phyloP scores from a whole-genome alignment of 2,113 vertebrate species.

The Muntiacus reevesi region DNA sequence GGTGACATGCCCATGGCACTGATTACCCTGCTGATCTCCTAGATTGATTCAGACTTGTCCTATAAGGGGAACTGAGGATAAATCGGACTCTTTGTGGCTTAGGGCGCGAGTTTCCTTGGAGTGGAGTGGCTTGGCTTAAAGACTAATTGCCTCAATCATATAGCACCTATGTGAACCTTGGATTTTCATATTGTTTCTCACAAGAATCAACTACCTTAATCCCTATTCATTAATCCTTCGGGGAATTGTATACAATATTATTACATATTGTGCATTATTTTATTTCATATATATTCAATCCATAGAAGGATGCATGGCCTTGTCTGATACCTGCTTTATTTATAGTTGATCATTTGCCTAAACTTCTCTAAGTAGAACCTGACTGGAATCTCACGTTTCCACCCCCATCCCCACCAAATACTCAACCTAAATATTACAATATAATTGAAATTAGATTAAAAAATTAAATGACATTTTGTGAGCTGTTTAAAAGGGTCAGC shows the following conservation, averaged over 20 bases:
- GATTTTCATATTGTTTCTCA: slow-evolving; percentile 64
- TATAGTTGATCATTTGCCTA: slow-evolving; percentile 60
- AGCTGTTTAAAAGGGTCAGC: slow-evolving; percentile 85
- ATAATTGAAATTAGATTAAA: slow-evolving; percentile 84
- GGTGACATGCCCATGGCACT: not conserved
- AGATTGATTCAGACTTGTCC: slow-evolving; percentile 33
- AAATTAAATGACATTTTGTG: slow-evolving; percentile 80
- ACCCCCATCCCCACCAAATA: slow-evolving; percentile 25
- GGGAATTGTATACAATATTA: slow-evolving; percentile 60
- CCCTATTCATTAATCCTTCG: slow-evolving; percentile 68
- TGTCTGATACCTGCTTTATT: slow-evolving; percentile 46
- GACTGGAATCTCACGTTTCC: not conserved
- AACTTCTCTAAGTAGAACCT: slow-evolving; percentile 41
- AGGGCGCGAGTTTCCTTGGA: slow-evolving; percentile 42
- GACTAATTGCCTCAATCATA: not conserved
- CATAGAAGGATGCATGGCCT: not conserved
- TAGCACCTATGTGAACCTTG: slow-evolving; percentile 56
- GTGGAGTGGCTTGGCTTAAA: not conserved
- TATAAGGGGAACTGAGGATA: slow-evolving; percentile 49
- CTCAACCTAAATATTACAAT: slow-evolving; percentile 81
- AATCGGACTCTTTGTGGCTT: slow-evolving; percentile 55
- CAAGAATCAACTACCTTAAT: slow-evolving; percentile 69
- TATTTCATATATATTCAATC: slow-evolving; percentile 27
- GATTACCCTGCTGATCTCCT: not conserved
- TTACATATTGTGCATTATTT: not conserved